Evolutionary conservation across 2,888 invertebrate genomes (phyloP), one percentile per base, ranked within the genome.

Genomic region (Apomyelois bistriatella): DNA sequence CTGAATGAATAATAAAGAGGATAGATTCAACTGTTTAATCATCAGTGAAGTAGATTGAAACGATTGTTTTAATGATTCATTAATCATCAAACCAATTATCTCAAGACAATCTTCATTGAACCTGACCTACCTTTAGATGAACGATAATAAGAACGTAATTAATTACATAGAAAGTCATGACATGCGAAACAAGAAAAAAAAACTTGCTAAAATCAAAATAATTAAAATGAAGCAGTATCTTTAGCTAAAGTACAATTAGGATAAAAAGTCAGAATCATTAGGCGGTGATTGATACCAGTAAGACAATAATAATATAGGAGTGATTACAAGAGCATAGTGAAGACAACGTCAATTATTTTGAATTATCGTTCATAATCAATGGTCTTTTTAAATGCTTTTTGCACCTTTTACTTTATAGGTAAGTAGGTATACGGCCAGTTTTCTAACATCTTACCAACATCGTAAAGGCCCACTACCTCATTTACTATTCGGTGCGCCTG

Each of bases 71-170:
- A 42, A 53, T 55, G 56, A 54, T 54, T 48, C 57, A 56, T 56
- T 52, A 42, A 48, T 53, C 41, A 54, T 49, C 52, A 36, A 58
- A 55, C 55, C 54, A 54, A 56, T 62, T 59, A 62, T 59, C 59
- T 56, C 48, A 49, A 57, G 57, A 62, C 61, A 62, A 58, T 58
- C 57, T 58, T 50, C 54, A 43, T 13, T 52, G 16, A 38, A 50
- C 49, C 49, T 50, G 40, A 50, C 49, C 40, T 50, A 50, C 41
- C 15, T 32, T 46, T 6, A 32, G 12, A 32, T 46, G 16, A 32
- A 46, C 15, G 46, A 32, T 46, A 46, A 46, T 46, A 32, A 16
- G 15, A 46, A 15, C 16, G 13, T 46, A n/a, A 46, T 46, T 46
- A 46, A 46, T 46, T 35, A 46, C 16, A 22, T 46, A 9, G 4